Base-by-base conservation (phyloP, 2,113 vertebrate species). In the Cranoglanis bouderius region DNA sequence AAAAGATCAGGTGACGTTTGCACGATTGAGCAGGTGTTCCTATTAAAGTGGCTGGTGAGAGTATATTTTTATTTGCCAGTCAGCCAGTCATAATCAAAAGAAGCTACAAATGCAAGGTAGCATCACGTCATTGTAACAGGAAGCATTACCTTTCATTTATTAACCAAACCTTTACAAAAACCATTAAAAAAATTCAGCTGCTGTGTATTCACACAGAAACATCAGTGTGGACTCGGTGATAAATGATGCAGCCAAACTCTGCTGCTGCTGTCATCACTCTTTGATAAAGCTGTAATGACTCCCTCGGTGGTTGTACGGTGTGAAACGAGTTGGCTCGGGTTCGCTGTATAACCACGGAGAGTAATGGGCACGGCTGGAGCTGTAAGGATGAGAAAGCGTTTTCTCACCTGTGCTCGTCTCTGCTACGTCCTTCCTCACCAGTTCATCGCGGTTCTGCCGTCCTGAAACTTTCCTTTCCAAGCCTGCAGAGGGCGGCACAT, bases 391-490 rank as follows among this genome's bases (percentile, higher is more conserved):
- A 46, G 40, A 35, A 78, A 21, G 61, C 32, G 63, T 49, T 89
- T 83, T 75, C 94, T 95, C 92, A 96, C 98, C 98, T 95, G 96
- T 95, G 90, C 97, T 96, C 55, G 95, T 94, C 92, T 98, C 97
- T 88, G 95, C 93, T 24, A 97, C 94, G 19, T 94, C 97, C 93
- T 96, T 97, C 93, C 95, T 97, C 92, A 96, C 96, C 85, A 96
- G 95, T 81, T 98, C 97, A 83, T 98, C 97, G 40, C 95, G 96
- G 81, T 95, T 96, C 91, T 96, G 97, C 83, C 96, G 94, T 70
- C 93, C 89, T 1, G 96, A 93, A 89, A 96, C 96, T 94, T 97
- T 99, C 95, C 97, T 98, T 95, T 98, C 98, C 93, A 95, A 93
- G 0, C 93, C 97, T 98, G 94, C 88, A 87, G 10, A 92, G 89